Conservation (phyloP, 2,888 invertebrate species). For the Megamerina dolium region DNA sequence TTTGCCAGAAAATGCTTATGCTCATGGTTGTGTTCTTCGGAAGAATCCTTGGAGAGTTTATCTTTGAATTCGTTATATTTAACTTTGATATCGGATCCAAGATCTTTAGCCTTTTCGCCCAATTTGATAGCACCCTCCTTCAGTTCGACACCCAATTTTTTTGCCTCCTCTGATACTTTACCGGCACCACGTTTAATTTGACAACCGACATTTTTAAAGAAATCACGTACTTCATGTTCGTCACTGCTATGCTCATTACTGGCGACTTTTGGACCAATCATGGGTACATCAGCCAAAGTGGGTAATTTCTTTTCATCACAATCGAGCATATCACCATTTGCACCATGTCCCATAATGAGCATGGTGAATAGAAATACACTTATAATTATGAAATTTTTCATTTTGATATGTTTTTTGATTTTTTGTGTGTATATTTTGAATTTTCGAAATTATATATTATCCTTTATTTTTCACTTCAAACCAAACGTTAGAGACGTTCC, state of each 20-base stretch:
- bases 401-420: constrained; percentile 17
- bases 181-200: constrained; percentile 36
- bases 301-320: constrained; percentile 34
- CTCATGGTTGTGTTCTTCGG: constrained; percentile 25
- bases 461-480: constrained; percentile 9
- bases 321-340: constrained; percentile 33
- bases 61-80: constrained; percentile 40
- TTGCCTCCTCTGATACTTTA: constrained; percentile 35
- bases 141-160: constrained; percentile 36
- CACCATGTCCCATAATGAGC: constrained; percentile 1
- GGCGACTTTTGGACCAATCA: constrained; percentile 25
- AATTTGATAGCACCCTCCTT: constrained; percentile 40
- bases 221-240: constrained; percentile 36
- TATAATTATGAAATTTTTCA: constrained; percentile 22
- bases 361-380: constrained; percentile 21
- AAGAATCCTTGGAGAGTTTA: constrained; percentile 33
- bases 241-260: constrained; percentile 20
- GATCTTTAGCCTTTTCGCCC: constrained; percentile 35
- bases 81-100: constrained; percentile 35
- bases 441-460: too few species aligned
- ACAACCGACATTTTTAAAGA: constrained; percentile 40
- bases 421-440: not conserved
- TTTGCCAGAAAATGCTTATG: constrained; percentile 35
- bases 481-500: not conserved
- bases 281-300: constrained; percentile 24